Evolutionary conservation across 2,797 vertebrate species (phyloP).

Genomic region (Arrhamphus sclerolepis): DNA sequence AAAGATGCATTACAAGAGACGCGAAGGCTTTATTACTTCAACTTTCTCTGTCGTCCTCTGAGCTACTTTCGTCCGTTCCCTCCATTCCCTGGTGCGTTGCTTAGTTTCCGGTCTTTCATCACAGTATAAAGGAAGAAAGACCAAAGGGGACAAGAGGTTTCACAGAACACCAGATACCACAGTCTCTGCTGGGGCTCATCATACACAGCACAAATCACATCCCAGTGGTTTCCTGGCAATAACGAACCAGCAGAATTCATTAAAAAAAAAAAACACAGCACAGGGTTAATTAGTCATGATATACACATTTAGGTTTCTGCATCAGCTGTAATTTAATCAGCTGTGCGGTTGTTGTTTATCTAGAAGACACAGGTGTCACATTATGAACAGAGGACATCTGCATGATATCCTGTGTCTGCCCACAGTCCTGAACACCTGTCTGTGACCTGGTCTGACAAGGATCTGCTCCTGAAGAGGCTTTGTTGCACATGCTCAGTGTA

Average conservation of each 20-base stretch:
- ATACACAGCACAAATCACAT: conserved; percentile 27
- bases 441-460: conserved; percentile 26
- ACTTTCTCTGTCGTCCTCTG: background rate
- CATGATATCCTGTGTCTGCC: background rate
- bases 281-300: too few relatives aligned
- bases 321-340: background rate
- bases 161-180: background rate
- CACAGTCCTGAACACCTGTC: conserved; percentile 10
- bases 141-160: conserved; percentile 27
- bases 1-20: too few relatives aligned
- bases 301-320: too few relatives aligned
- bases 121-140: conserved; percentile 8
- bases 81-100: background rate
- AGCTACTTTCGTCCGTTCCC: too few relatives aligned
- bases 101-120: conserved; percentile 11
- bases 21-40: too few relatives aligned
- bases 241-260: background rate
- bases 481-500: conserved; percentile 29
- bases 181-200: conserved; percentile 34
- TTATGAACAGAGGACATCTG: conserved; percentile 1
- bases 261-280: background rate
- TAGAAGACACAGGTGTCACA: background rate
- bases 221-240: conserved; percentile 31
- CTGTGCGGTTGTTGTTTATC: background rate
- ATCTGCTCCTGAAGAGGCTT: conserved; percentile 4